These are phyloP conservation scores for Ascidia mentula DNA, from an alignment of 23 tunicate species.

Conservation along the genomic window DNA sequence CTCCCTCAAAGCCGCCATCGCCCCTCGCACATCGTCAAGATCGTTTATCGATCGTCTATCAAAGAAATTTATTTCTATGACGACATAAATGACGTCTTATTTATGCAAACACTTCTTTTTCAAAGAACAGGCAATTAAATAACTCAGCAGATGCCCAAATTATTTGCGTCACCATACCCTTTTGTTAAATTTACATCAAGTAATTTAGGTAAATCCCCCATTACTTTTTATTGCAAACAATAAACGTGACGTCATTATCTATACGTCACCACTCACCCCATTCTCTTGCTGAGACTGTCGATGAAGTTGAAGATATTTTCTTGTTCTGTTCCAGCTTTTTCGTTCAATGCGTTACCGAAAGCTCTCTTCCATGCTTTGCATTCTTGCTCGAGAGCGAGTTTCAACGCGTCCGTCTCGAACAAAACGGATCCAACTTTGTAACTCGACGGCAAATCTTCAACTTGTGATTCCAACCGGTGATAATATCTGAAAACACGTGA, in stretches of 20 bases:
- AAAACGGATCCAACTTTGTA: slow-evolving; percentile 90
- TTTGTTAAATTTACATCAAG: too few species aligned
- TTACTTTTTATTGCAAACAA: too few species aligned
- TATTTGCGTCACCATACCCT: too few species aligned
- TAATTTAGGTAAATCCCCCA: too few species aligned
- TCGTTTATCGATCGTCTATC: slow-evolving; percentile 86
- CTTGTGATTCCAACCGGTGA: slow-evolving; percentile 82
- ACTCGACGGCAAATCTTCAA: slow-evolving; percentile 81
- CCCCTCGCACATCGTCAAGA: slow-evolving; percentile 95
- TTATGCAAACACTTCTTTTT: not conserved
- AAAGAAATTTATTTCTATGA: not conserved
- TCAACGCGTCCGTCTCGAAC: slow-evolving; percentile 89
- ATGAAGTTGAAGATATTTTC: slow-evolving; percentile 91
- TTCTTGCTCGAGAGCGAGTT: slow-evolving; percentile 85
- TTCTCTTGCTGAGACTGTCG: slow-evolving; percentile 74
- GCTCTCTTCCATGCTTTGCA: slow-evolving; percentile 98
- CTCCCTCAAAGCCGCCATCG: slow-evolving; percentile 84
- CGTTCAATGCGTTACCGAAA: slow-evolving; percentile 92
- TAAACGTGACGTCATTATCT: not conserved
- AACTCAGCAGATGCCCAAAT: too few species aligned
- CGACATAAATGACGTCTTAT: not conserved
- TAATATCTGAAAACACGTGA: slow-evolving; percentile 76
- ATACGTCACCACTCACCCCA: slow-evolving; percentile 37
- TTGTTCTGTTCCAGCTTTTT: slow-evolving; percentile 87
- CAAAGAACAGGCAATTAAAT: too few species aligned